Base-by-base conservation (phyloP, 2,888 invertebrate species). In the Xanthorhoe designata region DNA sequence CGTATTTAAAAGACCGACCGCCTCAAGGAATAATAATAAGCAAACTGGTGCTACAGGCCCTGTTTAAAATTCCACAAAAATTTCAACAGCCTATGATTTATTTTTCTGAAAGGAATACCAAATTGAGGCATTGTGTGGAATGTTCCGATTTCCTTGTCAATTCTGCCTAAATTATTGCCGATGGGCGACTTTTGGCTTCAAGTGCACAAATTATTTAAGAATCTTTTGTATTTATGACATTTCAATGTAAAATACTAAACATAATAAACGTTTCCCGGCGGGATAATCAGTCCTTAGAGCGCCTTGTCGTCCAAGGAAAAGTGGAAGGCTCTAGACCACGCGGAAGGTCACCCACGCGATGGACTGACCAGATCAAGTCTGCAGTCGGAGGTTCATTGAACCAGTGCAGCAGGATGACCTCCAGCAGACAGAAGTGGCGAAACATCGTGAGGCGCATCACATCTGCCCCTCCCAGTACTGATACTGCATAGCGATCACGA, bases 71-170 rank as follows among this genome's bases (percentile, higher is more conserved):
- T 67, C 60, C 52, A 29, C 60, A 63, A 67, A 67, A 67, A 63
- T 66, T 53, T 62, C 62, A 60, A 63, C 59, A 56, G 52, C 47
- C 59, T 19, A 63, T 60, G 67, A 63, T 66, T 66, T 63, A 63
- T 56, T 67, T 59, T 67, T 63, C 63, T 67, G 67, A 63, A 67
- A 63, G 49, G 63, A 67, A 78, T 83, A 77, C 75, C 74, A 82
- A 67, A 86, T 84, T 84, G 81, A 78, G 79, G 84, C 74, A 85
- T 86, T 85, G 64, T 64, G 47, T 64, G 47, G 64, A 68, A 66
- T 63, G 63, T 60, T 59, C 61, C 53, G 70, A 61, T 69, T 68
- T 66, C 29, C 58, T 61, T 57, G 49, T 55, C 61, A 32, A 65
- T 69, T 65, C 55, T 29, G 45, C 52, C 32, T 29, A 29, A 53